Evolutionary conservation across 2,797 vertebrate genomes (phyloP).

Genomic region (Cheirogaleus major): DNA sequence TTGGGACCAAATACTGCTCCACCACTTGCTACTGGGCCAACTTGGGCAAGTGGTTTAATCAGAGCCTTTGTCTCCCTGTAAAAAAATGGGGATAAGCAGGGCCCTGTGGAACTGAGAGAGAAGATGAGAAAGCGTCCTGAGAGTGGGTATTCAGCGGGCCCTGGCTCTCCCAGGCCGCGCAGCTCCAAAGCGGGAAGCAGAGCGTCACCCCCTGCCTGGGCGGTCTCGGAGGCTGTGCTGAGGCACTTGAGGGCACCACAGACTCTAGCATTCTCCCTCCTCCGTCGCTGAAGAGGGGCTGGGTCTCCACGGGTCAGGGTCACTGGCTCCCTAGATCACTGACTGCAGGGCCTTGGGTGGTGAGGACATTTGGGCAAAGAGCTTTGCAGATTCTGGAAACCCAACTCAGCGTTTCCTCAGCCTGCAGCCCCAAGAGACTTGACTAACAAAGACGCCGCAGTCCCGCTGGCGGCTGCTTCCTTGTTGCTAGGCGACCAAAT

Average conservation of each 20-base stretch:
- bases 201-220: not conserved
- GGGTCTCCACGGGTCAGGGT: not conserved
- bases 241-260: not conserved
- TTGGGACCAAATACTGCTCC: not conserved
- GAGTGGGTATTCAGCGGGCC: not conserved
- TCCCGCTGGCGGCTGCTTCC: not conserved
- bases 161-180: not conserved
- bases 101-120: not conserved
- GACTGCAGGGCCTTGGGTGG: not conserved
- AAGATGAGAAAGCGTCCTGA: not conserved
- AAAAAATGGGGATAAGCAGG: not conserved
- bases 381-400: not conserved
- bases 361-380: not conserved
- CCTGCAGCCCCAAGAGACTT: not conserved
- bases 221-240: not conserved
- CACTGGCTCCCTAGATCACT: not conserved
- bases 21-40: not conserved
- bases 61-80: not conserved
- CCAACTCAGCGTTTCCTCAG: not conserved
- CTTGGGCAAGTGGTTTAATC: not conserved
- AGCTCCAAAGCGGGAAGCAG: not conserved
- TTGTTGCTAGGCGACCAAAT: slow-evolving; percentile 74
- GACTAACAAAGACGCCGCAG: not conserved
- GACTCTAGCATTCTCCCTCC: not conserved
- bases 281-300: not conserved